phyloP scores from a whole-genome alignment of 2,113 vertebrate species.

The Ophthalmolycus amberensis region DNA sequence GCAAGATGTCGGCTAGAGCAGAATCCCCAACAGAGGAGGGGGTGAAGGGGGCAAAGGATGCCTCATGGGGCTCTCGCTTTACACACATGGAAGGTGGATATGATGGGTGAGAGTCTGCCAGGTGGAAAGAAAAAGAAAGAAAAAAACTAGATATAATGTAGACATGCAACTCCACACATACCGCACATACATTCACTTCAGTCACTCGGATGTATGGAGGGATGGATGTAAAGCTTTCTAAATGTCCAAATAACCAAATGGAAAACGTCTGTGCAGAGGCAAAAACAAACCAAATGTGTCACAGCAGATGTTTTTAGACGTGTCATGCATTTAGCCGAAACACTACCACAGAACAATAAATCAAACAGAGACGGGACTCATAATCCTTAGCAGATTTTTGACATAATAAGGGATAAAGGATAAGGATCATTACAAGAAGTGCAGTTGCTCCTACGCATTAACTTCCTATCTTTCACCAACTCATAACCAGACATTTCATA shows the following conservation, averaged over 20 bases:
- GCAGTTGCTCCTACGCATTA: conserved; percentile 12
- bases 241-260: conserved; percentile 12
- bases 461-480: conserved; percentile 32
- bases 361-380: conserved; percentile 8
- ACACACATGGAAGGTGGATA: conserved; percentile 90
- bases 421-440: conserved; percentile 9
- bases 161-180: conserved; percentile 66
- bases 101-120: conserved; percentile 89
- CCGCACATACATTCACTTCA: conserved; percentile 52
- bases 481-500: conserved; percentile 20
- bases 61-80: conserved; percentile 93
- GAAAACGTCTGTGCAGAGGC: neutral
- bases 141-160: conserved; percentile 69
- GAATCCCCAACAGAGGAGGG: conserved; percentile 88
- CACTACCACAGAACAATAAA: conserved; percentile 23
- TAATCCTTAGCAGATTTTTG: conserved; percentile 23
- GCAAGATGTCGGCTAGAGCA: conserved; percentile 89
- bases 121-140: conserved; percentile 70
- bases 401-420: conserved; percentile 28
- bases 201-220: conserved; percentile 54
- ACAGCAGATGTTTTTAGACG: conserved; percentile 1
- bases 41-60: conserved; percentile 92
- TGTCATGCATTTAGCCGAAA: neutral
- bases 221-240: conserved; percentile 48
- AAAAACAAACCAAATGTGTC: conserved; percentile 18